Evolutionary conservation across 2,113 vertebrate species (phyloP).

Genomic region (Carassius gibelio): DNA sequence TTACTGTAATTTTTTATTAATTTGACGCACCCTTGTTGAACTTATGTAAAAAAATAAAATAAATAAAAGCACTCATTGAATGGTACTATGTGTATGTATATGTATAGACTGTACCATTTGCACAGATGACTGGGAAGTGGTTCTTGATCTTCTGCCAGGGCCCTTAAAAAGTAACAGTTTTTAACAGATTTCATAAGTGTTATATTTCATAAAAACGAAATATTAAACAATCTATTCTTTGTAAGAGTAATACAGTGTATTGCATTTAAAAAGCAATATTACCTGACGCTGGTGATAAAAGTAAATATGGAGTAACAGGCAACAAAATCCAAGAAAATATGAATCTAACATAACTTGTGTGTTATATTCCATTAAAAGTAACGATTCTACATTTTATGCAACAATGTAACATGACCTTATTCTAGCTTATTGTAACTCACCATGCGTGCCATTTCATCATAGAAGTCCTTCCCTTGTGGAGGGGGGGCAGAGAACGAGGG

Average conservation of each 20-base stretch:
- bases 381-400: not conserved
- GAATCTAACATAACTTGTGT: not conserved
- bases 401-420: not conserved
- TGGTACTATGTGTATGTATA: not conserved
- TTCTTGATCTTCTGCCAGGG: constrained; percentile 75
- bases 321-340: not conserved
- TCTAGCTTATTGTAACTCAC: constrained; percentile 67
- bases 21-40: not conserved
- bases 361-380: not conserved
- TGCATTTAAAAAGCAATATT: not conserved
- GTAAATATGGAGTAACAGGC: not conserved
- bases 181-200: not conserved
- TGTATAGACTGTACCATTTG: constrained; percentile 68
- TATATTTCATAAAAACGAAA: not conserved
- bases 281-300: not conserved
- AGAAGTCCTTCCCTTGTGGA: constrained; percentile 80
- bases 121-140: constrained; percentile 82
- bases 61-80: not conserved
- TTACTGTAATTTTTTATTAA: too few species aligned
- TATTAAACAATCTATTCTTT: not conserved
- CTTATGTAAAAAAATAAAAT: not conserved
- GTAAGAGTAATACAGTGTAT: not conserved
- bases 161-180: constrained; percentile 59
- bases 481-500: constrained; percentile 62
- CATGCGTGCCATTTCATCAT: constrained; percentile 81